These are phyloP conservation scores for Cheilosia impressa DNA, from an alignment of 2,888 invertebrate genomes.

Conservation along the genomic window DNA sequence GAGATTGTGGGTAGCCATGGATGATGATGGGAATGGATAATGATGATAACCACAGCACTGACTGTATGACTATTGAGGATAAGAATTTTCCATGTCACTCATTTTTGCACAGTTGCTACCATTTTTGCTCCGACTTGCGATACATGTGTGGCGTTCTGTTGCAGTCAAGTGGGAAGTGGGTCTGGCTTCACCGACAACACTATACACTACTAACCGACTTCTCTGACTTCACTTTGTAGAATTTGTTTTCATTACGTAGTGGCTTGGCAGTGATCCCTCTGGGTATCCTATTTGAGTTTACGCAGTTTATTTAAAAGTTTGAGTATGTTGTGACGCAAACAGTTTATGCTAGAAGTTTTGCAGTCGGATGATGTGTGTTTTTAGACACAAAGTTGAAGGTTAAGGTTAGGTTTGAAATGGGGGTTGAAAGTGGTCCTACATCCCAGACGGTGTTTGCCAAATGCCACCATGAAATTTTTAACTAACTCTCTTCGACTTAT, in stretches of 20 bases:
- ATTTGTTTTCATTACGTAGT: conserved; percentile 39
- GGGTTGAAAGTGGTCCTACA: not conserved
- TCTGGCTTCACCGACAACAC: conserved; percentile 29
- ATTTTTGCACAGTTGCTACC: conserved; percentile 7
- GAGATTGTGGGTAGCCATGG: conserved; percentile 21
- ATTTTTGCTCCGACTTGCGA: conserved; percentile 2
- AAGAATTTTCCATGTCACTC: conserved; percentile 17
- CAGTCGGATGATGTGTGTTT: conserved; percentile 11
- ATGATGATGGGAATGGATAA: conserved; percentile 24
- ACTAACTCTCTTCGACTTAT: too few species aligned
- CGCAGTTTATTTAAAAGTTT: not conserved
- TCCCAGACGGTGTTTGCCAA: too few species aligned
- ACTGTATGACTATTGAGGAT: conserved; percentile 24
- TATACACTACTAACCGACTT: conserved; percentile 54
- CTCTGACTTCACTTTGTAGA: conserved; percentile 55
- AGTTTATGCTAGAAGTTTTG: not conserved
- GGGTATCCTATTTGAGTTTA: not conserved
- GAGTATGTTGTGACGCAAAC: conserved; percentile 5
- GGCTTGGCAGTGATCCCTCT: conserved; percentile 1
- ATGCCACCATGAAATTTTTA: too few species aligned
- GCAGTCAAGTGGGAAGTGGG: conserved; percentile 43
- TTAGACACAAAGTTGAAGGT: not conserved
- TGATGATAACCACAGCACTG: conserved; percentile 53
- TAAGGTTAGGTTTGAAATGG: not conserved
- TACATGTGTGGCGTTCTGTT: not conserved